Conservation (phyloP, 2,113 vertebrate species). For the Okapia johnstoni region DNA sequence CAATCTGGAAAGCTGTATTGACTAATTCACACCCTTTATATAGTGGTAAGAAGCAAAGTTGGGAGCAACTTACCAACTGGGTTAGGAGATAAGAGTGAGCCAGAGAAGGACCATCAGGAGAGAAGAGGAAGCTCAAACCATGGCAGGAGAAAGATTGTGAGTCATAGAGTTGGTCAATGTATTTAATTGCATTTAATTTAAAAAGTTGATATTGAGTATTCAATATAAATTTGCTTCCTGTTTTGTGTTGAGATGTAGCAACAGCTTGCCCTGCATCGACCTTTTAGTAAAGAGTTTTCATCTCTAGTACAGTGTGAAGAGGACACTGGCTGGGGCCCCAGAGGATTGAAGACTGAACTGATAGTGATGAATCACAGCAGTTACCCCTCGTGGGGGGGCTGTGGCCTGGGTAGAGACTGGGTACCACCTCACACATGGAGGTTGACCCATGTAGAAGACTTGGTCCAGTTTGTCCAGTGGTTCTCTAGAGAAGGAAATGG, state of each 20-base stretch:
- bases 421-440: neutral
- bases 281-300: neutral
- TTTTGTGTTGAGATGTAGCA: neutral
- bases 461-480: neutral
- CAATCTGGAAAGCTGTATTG: neutral
- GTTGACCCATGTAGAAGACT: rapidly evolving
- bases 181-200: neutral
- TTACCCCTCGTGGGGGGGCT: rapidly evolving
- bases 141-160: neutral
- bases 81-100: neutral
- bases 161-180: neutral
- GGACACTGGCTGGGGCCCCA: neutral
- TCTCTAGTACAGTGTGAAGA: neutral
- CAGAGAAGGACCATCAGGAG: neutral
- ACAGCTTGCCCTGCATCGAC: neutral
- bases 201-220: neutral
- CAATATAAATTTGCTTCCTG: neutral
- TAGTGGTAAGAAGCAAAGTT: neutral
- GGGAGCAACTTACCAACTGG: neutral
- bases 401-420: rapidly evolving
- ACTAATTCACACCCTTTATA: neutral
- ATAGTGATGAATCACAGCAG: neutral
- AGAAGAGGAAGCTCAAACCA: neutral
- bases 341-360: neutral
- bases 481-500: neutral